Evolutionary conservation across 2,888 invertebrate species (phyloP), one percentile per base, ranked within the genome.

Genomic region (Hanleya hanleyi): DNA sequence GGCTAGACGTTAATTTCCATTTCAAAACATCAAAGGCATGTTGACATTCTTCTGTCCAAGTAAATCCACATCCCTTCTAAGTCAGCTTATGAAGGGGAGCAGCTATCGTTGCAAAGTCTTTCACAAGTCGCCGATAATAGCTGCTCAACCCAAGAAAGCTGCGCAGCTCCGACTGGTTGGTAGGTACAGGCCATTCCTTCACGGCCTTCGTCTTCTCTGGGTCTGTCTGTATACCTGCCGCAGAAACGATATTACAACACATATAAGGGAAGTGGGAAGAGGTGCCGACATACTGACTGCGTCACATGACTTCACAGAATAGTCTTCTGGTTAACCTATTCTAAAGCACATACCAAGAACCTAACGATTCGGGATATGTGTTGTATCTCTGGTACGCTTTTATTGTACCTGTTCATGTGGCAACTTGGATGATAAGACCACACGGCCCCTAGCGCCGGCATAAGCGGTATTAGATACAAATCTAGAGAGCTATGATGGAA

Each of bases 71-170:
- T 18, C 62, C 67, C 68, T 75, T 76, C n/a, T 62, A 51, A 12
- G 68, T 65, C 1, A 78, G 33, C 7, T 18, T 6, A 62, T 72
- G 1, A 73, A 47, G 33, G 69, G 70, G 7, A 32, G 7, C 51
- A 18, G 51, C 51, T 22, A 51, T 26, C 7, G 51, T n/a, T 7
- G 51, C 12, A 22, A 51, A 51, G 22, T 22, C 51, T 7, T 35
- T 37, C 32, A 78, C 75, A 49, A 73, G 77, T 33, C 61, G 51
- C 36, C 78, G 64, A 49, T 78, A 78, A 49, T 77, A 77, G 7
- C 51, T 26, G n/a, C 12, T 26, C 15, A 69, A 50, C 6, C 71
- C 73, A 15, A 77, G 26, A n/a, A 68, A 70, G n/a, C 51, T 61
- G 9, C 67, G 29, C 5, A 73, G 26, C 33, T 76, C 73, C 5